phyloP scores from a whole-genome alignment of 2,113 vertebrate species.

The Zosterops pallidus region DNA sequence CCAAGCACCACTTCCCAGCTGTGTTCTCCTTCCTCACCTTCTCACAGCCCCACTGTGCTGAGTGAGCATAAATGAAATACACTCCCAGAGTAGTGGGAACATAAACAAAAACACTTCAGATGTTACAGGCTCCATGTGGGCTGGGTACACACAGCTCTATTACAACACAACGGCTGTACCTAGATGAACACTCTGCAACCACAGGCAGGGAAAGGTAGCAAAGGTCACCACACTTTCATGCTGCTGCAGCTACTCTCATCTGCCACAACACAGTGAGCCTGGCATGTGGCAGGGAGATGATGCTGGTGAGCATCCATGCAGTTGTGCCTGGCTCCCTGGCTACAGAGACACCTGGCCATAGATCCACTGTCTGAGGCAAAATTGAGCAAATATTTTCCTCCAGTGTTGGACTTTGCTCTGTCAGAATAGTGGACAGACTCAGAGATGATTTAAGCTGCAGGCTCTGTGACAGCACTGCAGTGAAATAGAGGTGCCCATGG shows the following conservation, averaged over 20 bases:
- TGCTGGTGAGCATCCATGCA: not conserved
- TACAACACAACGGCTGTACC: not conserved
- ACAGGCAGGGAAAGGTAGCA: not conserved
- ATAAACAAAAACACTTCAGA: not conserved
- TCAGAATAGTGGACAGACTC: not conserved
- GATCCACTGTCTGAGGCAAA: not conserved
- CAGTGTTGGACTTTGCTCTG: not conserved
- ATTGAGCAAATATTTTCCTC: not conserved
- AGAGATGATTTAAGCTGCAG: not conserved
- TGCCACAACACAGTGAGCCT: not conserved
- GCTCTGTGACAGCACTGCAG: accelerated
- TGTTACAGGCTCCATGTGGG: not conserved
- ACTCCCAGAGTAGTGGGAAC: not conserved
- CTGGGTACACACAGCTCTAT: not conserved
- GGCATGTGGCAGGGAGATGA: accelerated
- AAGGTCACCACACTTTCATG: not conserved
- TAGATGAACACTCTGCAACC: not conserved
- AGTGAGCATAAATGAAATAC: not conserved
- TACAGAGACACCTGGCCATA: not conserved
- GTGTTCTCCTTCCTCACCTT: not conserved
- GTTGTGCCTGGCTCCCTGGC: not conserved
- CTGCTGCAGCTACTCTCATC: not conserved
- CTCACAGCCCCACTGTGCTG: not conserved
- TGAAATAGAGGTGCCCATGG: not conserved
- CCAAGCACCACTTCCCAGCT: not conserved